Percentiles rank a stretch among this genome's conserved stretches.
phyloP scores from a whole-genome alignment of 2,888 invertebrate species.

The Bimastos eiseni region DNA sequence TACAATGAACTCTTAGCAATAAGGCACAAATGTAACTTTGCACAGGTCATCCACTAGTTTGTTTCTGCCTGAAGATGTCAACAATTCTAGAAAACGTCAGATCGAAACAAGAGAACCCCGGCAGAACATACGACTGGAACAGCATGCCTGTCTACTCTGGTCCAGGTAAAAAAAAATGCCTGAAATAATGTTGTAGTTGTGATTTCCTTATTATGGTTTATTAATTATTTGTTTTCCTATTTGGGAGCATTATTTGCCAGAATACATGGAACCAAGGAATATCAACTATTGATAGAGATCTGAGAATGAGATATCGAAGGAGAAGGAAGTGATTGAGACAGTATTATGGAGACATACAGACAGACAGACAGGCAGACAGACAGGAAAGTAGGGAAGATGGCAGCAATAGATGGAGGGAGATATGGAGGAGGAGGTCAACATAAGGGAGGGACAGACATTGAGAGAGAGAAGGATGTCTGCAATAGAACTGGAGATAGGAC shows the following conservation, averaged over 20 bases:
- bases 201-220: not conserved
- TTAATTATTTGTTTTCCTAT: not conserved
- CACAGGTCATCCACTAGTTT: not conserved
- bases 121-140: not conserved
- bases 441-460: not conserved
- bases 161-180: not conserved
- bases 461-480: not conserved
- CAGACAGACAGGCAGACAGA: not conserved
- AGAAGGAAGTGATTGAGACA: not conserved
- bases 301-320: not conserved
- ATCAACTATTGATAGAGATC: not conserved
- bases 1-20: not conserved
- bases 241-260: not conserved
- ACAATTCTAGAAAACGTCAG: not conserved
- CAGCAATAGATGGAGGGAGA: not conserved
- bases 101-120: not conserved
- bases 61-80: not conserved
- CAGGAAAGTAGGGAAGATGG: not conserved
- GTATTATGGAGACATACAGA: not conserved
- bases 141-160: conserved; percentile 19
- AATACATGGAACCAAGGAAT: not conserved
- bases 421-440: not conserved
- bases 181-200: not conserved
- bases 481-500: no score
- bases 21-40: not conserved